phyloP scores from a whole-genome alignment of 2,888 invertebrate genomes.

The Microctonus hyperodae region DNA sequence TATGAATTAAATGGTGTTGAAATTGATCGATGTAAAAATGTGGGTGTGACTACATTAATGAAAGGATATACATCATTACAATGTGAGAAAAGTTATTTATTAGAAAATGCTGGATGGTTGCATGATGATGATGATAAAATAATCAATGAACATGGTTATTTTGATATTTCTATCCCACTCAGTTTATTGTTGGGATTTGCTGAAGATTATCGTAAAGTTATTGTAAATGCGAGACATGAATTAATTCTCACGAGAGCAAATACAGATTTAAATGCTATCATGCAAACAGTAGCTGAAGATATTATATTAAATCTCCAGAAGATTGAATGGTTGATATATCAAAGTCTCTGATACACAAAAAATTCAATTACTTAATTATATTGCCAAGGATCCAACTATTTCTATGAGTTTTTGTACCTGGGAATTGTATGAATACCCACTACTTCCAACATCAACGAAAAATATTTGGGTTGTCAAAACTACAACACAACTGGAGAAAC shows the following conservation, averaged over 20 bases:
- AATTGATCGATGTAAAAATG: slow-evolving; percentile 51
- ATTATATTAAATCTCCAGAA: too few relatives aligned
- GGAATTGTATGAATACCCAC: too few relatives aligned
- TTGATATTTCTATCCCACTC: slow-evolving; percentile 49
- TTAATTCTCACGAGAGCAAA: slow-evolving; percentile 26
- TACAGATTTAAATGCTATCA: slow-evolving; percentile 16
- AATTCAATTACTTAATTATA: too few relatives aligned
- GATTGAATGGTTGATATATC: too few relatives aligned
- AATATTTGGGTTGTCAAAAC: too few relatives aligned
- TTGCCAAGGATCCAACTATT: too few relatives aligned
- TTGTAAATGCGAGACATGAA: slow-evolving; percentile 59
- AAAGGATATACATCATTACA: slow-evolving; percentile 54
- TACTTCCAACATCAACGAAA: too few relatives aligned
- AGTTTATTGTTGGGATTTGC: slow-evolving; percentile 51
- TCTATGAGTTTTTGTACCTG: too few relatives aligned
- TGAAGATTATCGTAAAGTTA: slow-evolving; percentile 56
- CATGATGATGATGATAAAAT: slow-evolving; percentile 28
- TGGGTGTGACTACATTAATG: slow-evolving; percentile 51
- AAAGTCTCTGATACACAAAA: too few relatives aligned
- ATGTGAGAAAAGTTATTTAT: slow-evolving; percentile 8
- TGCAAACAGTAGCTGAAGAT: too few relatives aligned
- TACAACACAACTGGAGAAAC: too few relatives aligned
- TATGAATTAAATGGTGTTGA: slow-evolving; percentile 55
- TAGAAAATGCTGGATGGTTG: slow-evolving; percentile 35
- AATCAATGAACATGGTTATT: slow-evolving; percentile 36